A percentile compares a stretch with the other conserved stretches of the same genome.
phyloP scores from a whole-genome alignment of 2,797 vertebrate genomes.

The Periparus ater region DNA sequence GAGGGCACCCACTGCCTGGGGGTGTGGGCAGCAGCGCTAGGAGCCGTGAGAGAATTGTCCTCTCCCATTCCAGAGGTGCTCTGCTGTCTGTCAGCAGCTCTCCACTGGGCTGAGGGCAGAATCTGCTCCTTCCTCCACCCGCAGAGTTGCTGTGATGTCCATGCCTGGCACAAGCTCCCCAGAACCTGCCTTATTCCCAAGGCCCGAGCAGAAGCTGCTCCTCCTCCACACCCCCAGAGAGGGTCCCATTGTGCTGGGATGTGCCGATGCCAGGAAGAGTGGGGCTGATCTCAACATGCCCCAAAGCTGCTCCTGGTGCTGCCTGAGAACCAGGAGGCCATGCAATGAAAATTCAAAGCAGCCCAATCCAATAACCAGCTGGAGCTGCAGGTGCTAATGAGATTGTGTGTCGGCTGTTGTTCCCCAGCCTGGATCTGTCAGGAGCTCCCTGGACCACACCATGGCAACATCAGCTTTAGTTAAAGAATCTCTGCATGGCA shows the following conservation, averaged over 20 bases:
- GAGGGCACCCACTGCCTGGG: neutral
- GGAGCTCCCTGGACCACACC: constrained; percentile 14
- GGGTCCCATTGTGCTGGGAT: rapidly evolving
- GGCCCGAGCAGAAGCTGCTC: neutral
- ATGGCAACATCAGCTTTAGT: constrained; percentile 55
- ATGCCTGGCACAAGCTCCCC: neutral
- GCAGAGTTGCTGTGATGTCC: neutral
- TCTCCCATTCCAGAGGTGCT: neutral
- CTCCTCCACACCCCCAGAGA: neutral
- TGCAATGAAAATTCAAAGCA: constrained; percentile 24
- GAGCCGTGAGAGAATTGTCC: rapidly evolving
- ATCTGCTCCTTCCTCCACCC: neutral
- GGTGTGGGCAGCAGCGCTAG: rapidly evolving
- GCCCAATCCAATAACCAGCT: constrained; percentile 12
- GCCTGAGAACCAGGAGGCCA: neutral
- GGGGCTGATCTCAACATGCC: neutral
- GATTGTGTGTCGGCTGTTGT: neutral
- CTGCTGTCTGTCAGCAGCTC: neutral
- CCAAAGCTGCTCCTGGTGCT: neutral
- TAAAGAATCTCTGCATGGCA: constrained; percentile 27
- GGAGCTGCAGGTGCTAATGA: constrained; percentile 57
- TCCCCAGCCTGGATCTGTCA: constrained; percentile 32
- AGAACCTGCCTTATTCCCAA: neutral
- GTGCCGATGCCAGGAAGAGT: rapidly evolving
- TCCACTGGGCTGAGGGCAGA: neutral